Evolutionary conservation across 2,797 vertebrate genomes (phyloP).

Genomic region (Pangasius sanitwongsei): DNA sequence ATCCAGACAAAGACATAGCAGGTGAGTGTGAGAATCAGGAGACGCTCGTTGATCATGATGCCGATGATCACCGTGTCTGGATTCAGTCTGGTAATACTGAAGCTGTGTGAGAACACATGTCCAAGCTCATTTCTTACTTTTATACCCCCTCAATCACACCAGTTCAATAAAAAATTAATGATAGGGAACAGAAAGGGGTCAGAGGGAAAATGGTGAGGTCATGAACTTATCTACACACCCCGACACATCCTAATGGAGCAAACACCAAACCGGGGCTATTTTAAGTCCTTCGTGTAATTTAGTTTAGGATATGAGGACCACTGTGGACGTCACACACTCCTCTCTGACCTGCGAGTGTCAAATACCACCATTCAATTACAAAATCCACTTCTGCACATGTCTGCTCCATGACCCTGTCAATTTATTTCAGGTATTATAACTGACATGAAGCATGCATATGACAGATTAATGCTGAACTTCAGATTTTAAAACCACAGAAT

Average conservation of each 20-base stretch:
- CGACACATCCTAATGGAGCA: slow-evolving; percentile 35
- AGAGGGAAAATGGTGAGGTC: slow-evolving; percentile 26
- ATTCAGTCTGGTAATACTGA: not conserved
- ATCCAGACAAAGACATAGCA: slow-evolving; percentile 70
- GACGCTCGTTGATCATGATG: slow-evolving; percentile 73
- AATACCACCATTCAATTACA: slow-evolving; percentile 34
- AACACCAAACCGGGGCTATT: slow-evolving; percentile 27
- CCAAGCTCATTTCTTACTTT: slow-evolving; percentile 16
- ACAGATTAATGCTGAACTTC: not conserved
- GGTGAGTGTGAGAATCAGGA: slow-evolving; percentile 71
- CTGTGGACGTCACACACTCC: slow-evolving; percentile 25
- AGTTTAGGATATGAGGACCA: slow-evolving; percentile 14
- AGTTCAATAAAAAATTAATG: slow-evolving; percentile 24
- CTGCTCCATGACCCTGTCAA: not conserved
- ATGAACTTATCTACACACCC: slow-evolving; percentile 28
- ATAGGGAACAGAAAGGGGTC: not conserved
- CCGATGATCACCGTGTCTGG: slow-evolving; percentile 35
- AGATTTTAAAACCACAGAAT: not conserved
- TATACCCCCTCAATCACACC: slow-evolving; percentile 34
- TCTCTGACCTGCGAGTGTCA: slow-evolving; percentile 22
- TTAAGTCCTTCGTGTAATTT: slow-evolving; percentile 22
- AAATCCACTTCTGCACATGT: slow-evolving; percentile 6
- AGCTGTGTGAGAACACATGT: not conserved
- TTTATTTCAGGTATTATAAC: not conserved
- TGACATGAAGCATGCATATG: not conserved